Evolutionary conservation across 2,888 invertebrate species (phyloP).

Genomic region (Anoplius nigerrimus): DNA sequence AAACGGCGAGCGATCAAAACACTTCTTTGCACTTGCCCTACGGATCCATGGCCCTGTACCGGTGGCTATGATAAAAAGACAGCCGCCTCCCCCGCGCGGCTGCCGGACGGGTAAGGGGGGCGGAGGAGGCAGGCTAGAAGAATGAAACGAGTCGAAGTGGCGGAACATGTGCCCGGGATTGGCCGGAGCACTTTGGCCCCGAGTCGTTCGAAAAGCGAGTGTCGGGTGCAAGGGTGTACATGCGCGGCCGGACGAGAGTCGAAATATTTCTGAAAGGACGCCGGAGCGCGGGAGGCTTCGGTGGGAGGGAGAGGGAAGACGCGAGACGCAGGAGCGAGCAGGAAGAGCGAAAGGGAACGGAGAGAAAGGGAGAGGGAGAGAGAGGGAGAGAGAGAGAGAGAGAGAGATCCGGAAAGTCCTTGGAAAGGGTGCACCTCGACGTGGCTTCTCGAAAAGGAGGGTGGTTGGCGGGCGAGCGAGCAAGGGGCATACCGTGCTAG

Average conservation of each 20-base stretch:
- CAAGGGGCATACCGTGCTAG: conserved; percentile 6
- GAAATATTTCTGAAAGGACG: conserved; percentile 53
- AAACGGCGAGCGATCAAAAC: neutral
- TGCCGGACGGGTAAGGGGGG: no score
- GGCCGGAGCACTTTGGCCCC: conserved; percentile 42
- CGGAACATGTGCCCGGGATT: conserved; percentile 53
- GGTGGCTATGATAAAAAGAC: conserved; percentile 54
- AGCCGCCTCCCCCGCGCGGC: neutral
- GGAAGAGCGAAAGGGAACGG: conserved; percentile 38
- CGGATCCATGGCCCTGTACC: neutral
- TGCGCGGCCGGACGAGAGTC: conserved; percentile 39
- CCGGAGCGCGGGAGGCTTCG: neutral
- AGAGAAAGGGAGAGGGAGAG: neutral
- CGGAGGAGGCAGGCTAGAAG: no score
- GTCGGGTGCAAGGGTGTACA: conserved; percentile 45
- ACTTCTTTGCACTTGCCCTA: conserved; percentile 7
- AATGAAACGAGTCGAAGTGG: conserved; percentile 51
- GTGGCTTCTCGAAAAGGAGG: conserved; percentile 23
- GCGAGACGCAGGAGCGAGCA: conserved; percentile 33
- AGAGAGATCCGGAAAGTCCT: conserved; percentile 42
- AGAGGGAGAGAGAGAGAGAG: conserved; percentile 11
- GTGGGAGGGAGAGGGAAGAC: conserved; percentile 31
- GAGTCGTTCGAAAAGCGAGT: conserved; percentile 39
- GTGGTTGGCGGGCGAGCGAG: conserved; percentile 9
- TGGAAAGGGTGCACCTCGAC: conserved; percentile 38